These are phyloP conservation scores for Ginglymostoma cirratum DNA, from an alignment of 2,113 vertebrate species.

Conservation along the genomic window DNA sequence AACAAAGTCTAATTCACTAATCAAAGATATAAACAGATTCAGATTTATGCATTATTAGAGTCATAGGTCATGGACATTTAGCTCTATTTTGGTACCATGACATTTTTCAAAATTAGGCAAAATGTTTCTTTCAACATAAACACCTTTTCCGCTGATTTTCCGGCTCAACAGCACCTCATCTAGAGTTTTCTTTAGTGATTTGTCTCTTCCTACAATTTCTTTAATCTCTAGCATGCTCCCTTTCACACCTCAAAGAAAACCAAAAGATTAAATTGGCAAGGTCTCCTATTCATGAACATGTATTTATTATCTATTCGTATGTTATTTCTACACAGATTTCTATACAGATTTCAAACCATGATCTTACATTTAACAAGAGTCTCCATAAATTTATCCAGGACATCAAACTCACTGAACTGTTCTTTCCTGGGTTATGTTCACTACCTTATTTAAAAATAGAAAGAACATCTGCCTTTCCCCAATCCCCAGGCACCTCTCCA, in stretches of 20 bases:
- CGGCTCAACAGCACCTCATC: too few species aligned
- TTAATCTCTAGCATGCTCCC: neutral
- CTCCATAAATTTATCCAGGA: neutral
- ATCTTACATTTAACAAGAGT: neutral
- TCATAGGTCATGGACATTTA: neutral
- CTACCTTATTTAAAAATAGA: neutral
- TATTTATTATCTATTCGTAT: neutral
- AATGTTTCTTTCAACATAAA: too few species aligned
- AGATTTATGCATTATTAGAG: neutral
- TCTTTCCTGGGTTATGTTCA: neutral
- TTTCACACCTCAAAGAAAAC: neutral
- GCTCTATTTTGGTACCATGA: too few species aligned
- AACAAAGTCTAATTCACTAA: too few species aligned
- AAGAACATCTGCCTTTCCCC: neutral
- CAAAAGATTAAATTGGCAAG: neutral
- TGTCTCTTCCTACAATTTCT: too few species aligned
- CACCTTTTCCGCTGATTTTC: too few species aligned
- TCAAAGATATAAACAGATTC: too few species aligned
- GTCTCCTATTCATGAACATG: neutral
- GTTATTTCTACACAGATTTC: too few species aligned
- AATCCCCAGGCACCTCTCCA: slow-evolving; percentile 1
- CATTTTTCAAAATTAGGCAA: too few species aligned
- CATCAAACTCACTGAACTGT: neutral
- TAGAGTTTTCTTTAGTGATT: too few species aligned
- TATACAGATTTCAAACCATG: neutral